Percentiles rank a stretch among this genome's conserved stretches.
Evolutionary conservation across 2,888 invertebrate species (phyloP).

Genomic region (Tachystola acroxantha): DNA sequence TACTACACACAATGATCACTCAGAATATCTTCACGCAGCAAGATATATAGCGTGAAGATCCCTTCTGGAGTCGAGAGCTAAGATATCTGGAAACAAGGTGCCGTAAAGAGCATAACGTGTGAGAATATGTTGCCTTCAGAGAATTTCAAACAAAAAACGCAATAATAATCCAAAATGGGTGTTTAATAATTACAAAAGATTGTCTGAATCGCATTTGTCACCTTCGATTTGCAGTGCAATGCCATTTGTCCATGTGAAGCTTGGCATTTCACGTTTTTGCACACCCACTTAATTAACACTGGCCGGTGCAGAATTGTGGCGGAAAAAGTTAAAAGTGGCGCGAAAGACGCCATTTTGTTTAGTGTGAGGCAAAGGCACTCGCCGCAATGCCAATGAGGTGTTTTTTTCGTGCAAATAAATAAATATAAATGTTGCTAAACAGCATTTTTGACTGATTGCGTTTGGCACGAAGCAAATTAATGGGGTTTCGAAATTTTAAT

Average conservation of each 20-base stretch:
- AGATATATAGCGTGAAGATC: too few relatives aligned
- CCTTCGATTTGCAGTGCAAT: conserved; percentile 1
- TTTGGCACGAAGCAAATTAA: too few relatives aligned
- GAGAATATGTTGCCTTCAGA: too few relatives aligned
- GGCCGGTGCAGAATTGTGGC: not conserved
- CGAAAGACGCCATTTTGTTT: conserved; percentile 10
- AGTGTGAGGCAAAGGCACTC: conserved; percentile 4
- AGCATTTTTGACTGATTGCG: not conserved
- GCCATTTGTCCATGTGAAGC: conserved; percentile 2
- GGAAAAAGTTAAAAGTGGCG: conserved; percentile 11
- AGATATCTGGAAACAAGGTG: too few relatives aligned
- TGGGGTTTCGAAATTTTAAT: not conserved
- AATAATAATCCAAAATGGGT: not conserved
- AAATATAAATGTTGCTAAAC: conserved; percentile 1
- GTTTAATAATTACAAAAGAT: not conserved
- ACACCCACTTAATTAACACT: conserved; percentile 8
- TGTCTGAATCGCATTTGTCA: not conserved
- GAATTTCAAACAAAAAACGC: too few relatives aligned
- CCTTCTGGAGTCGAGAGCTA: too few relatives aligned
- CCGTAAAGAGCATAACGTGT: too few relatives aligned
- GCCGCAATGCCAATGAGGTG: conserved; percentile 1
- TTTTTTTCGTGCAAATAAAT: not conserved
- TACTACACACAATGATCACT: too few relatives aligned
- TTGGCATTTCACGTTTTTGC: conserved; percentile 7
- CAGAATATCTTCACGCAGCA: too few relatives aligned